These are phyloP conservation scores for Drosophila quinaria DNA, from an alignment of 2,888 invertebrate species.

Conservation along the genomic window DNA sequence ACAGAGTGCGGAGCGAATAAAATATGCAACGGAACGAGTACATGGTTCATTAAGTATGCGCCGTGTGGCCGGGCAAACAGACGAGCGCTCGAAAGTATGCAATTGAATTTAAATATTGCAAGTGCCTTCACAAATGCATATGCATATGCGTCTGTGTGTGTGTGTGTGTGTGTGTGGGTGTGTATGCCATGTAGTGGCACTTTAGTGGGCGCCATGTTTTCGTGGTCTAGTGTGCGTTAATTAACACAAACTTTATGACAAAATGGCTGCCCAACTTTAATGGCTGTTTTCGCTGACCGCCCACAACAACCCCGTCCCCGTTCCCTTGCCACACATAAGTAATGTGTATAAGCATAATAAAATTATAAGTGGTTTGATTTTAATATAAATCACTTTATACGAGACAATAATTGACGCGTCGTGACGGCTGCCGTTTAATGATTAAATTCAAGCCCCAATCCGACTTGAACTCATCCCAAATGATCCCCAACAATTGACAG, in stretches of 20 bases:
- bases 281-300: conserved; percentile 27
- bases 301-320: not conserved
- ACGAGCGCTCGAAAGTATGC: conserved; percentile 69
- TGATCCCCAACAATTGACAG: conserved; percentile 21
- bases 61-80: conserved; percentile 62
- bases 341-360: conserved; percentile 68
- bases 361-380: conserved; percentile 81
- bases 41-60: conserved; percentile 78
- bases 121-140: conserved; percentile 35
- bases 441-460: conserved; percentile 33
- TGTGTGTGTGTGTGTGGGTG: conserved; percentile 1
- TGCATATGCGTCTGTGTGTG: not conserved
- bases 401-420: conserved; percentile 68
- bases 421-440: conserved; percentile 58
- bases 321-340: conserved; percentile 1
- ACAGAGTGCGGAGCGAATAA: conserved; percentile 45
- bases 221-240: conserved; percentile 60
- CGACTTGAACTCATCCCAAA: conserved; percentile 11
- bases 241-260: conserved; percentile 76
- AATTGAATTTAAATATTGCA: conserved; percentile 82
- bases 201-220: conserved; percentile 44
- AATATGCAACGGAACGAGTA: conserved; percentile 67
- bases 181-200: conserved; percentile 18
- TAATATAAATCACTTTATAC: conserved; percentile 82
- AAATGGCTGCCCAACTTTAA: conserved; percentile 62